Base-by-base conservation (phyloP, 2,888 invertebrate genomes). In the Pterobdella sp. region DNA sequence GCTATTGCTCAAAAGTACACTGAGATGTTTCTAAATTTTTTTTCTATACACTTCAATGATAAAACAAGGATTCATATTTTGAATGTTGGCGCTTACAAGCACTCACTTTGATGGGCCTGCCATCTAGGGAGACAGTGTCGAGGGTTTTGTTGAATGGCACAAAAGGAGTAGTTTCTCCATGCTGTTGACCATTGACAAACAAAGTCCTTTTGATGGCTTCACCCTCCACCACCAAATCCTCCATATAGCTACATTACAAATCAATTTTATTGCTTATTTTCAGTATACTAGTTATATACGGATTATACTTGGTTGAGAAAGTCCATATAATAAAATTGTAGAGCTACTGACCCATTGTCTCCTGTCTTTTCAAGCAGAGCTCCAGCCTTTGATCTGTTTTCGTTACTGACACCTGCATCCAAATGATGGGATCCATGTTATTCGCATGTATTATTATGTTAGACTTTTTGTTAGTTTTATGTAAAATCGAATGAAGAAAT, bases 31-130 rank as follows among this genome's bases (percentile, higher is more conserved):
- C 26, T 1, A n/a, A n/a, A n/a, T n/a, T n/a, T n/a, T n/a, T n/a
- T n/a, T n/a, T n/a, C n/a, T n/a, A n/a, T n/a, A n/a, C n/a, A n/a
- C n/a, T n/a, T n/a, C n/a, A n/a, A n/a, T n/a, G n/a, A n/a, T n/a
- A n/a, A n/a, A n/a, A n/a, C n/a, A n/a, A n/a, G n/a, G n/a, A n/a
- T n/a, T n/a, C n/a, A n/a, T n/a, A n/a, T n/a, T n/a, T n/a, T n/a
- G n/a, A n/a, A n/a, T n/a, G n/a, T n/a, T n/a, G n/a, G n/a, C n/a
- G n/a, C n/a, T n/a, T n/a, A n/a, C n/a, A n/a, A n/a, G n/a, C n/a
- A n/a, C 32, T 22, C 14, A 73, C 73, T 69, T 73, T 73, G 73
- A 73, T 69, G 31, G 34, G 22, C 34, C 73, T 68, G 4, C 69
- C 73, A 18, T 73, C 73, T 0, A 73, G 42, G 7, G 73, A 56